A percentile compares a stretch with the other conserved stretches of the same genome.
phyloP scores from a whole-genome alignment of 2,797 vertebrate genomes.

The Megaceryle alcyon region DNA sequence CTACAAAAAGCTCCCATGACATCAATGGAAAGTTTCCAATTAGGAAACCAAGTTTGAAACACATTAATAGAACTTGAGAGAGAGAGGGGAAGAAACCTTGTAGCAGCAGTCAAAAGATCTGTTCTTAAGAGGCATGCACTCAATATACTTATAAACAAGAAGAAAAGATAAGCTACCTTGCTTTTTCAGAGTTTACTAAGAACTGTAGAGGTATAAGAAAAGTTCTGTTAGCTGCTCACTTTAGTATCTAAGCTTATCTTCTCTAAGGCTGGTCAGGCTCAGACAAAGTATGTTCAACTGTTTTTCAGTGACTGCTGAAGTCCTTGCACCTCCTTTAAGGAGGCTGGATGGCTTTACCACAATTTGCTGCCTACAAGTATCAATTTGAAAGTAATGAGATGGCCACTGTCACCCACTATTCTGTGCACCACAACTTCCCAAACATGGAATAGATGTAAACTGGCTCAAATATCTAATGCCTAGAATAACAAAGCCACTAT shows the following conservation, averaged over 20 bases:
- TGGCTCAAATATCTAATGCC: background rate
- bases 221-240: background rate
- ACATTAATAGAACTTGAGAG: background rate
- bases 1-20: conserved; percentile 28
- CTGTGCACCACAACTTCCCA: background rate
- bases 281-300: background rate
- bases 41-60: background rate
- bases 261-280: background rate
- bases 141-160: background rate
- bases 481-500: background rate
- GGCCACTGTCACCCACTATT: background rate
- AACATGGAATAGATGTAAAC: fast-evolving
- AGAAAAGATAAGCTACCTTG: background rate
- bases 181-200: background rate
- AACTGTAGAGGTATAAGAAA: fast-evolving
- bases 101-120: background rate
- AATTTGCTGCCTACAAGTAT: background rate
- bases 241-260: background rate
- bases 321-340: background rate
- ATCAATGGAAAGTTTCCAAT: conserved; percentile 46
- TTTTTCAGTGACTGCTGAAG: background rate
- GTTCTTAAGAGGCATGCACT: background rate
- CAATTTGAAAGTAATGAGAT: background rate
- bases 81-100: background rate
- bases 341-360: background rate